Evolutionary conservation across 2,797 vertebrate species (phyloP).

Genomic region (Thalassophryne amazonica): DNA sequence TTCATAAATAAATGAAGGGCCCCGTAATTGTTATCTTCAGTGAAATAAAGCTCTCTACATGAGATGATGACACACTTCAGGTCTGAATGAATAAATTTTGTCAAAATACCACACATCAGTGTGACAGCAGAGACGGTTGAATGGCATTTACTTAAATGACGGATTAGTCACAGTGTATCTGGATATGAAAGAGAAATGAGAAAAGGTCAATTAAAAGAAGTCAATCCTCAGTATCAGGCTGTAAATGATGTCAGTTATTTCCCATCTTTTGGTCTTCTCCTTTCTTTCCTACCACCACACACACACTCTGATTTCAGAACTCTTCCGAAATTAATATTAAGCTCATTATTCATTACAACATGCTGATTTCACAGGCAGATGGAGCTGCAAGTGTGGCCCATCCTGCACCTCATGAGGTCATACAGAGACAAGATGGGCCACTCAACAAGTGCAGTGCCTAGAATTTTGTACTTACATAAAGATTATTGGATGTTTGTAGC

Average conservation of each 20-base stretch:
- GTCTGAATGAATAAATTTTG: constrained; percentile 32
- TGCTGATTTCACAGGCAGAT: constrained; percentile 31
- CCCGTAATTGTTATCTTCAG: constrained; percentile 15
- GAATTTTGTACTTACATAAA: too few relatives aligned
- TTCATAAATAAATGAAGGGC: constrained; percentile 23
- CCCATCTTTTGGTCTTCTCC: constrained; percentile 43
- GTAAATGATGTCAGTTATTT: constrained; percentile 53
- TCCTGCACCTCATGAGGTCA: constrained; percentile 1
- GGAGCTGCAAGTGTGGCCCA: constrained; percentile 27
- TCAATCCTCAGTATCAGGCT: constrained; percentile 25
- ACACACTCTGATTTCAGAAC: too few relatives aligned
- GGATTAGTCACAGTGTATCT: constrained; percentile 29
- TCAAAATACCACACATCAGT: constrained; percentile 62
- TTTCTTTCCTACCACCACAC: constrained; percentile 1
- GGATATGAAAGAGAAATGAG: constrained; percentile 26
- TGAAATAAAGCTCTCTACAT: constrained; percentile 15
- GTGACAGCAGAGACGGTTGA: constrained; percentile 45
- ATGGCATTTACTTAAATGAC: constrained; percentile 62
- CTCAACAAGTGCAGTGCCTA: too few relatives aligned
- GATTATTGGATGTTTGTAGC: too few relatives aligned
- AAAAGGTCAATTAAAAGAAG: constrained; percentile 66
- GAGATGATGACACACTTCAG: constrained; percentile 6
- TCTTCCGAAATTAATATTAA: too few relatives aligned
- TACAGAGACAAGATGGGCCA: too few relatives aligned
- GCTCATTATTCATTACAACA: constrained; percentile 25